Evolutionary conservation across 2,797 vertebrate genomes (phyloP), one percentile per base, ranked within the genome.

Genomic region (Poeciliopsis presidionis): DNA sequence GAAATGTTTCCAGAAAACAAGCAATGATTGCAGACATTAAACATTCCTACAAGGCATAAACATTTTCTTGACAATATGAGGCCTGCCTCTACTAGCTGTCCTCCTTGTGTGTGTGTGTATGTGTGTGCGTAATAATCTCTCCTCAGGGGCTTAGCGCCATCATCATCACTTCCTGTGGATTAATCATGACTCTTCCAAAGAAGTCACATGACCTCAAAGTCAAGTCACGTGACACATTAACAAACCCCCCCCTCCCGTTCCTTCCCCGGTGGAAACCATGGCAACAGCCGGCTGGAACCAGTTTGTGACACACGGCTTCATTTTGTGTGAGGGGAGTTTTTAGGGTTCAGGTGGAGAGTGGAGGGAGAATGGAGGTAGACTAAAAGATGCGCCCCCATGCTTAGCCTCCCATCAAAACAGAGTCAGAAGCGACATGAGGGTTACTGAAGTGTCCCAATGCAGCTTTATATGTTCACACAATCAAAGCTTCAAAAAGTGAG

Each of bases 221-320:
- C 93, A 90, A 77, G 47, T 96, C 97, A 97, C 72, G 90, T 97
- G 96, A 96, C 92, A 75, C 87, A 90, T 86, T 93, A 93, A 94
- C 92, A n/a, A n/a, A n/a, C 36, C 30, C 30, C 30, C 30, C 86
- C 92, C 91, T 84, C 53, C 53, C 75, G 91, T 93, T 95, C 94
- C 95, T 90, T 94, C 95, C 91, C 94, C 88, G 47, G 91, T 89
- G 89, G 95, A 96, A 97, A 96, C 97, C 96, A 97, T 96, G 95
- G 96, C 94, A 97, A 97, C 96, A 86, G 94, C 96, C 91, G 93
- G 96, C 94, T 96, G 92, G 92, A 96, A 96, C 97, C 91, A 91
- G 97, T 96, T 95, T 95, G 93, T 95, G 95, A 96, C 93, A 96
- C 92, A 93, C 91, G 90, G 94, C 95, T 96, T 96, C 97, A 96